Percentiles rank a stretch among this genome's conserved stretches.
phyloP scores from a whole-genome alignment of 2,888 invertebrate genomes.

The Eupelmus urozonus region DNA sequence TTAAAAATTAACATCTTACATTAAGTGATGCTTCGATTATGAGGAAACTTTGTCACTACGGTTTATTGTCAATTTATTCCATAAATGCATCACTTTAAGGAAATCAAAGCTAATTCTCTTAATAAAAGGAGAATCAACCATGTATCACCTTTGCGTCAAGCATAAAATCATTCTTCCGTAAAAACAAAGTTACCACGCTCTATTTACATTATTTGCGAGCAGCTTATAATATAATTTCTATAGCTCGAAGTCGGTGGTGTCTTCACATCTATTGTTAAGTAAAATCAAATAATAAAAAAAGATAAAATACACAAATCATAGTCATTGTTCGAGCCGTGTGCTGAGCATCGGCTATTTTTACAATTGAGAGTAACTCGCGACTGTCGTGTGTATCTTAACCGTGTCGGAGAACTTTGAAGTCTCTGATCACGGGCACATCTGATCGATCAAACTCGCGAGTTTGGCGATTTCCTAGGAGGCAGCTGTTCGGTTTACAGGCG shows the following conservation, averaged over 20 bases:
- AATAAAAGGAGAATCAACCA: too few species aligned
- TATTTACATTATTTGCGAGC: background rate
- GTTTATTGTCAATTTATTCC: conserved; percentile 26
- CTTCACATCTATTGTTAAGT: background rate
- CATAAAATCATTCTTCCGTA: background rate
- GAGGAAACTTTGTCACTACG: too few species aligned
- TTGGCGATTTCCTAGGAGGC: conserved; percentile 59
- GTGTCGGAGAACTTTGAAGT: background rate
- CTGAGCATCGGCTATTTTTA: background rate
- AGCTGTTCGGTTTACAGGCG: conserved; percentile 25
- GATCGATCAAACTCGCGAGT: conserved; percentile 56
- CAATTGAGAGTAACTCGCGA: conserved; percentile 33
- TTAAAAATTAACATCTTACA: background rate
- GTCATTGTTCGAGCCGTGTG: background rate
- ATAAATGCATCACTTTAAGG: conserved; percentile 35
- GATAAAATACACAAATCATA: conserved; percentile 11
- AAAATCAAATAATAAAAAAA: conserved; percentile 10
- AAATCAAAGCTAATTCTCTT: background rate
- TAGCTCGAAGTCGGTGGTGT: background rate
- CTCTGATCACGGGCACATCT: conserved; percentile 51
- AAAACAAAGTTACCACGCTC: background rate
- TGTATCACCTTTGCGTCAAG: too few species aligned
- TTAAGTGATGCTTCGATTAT: too few species aligned
- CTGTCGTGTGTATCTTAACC: background rate
- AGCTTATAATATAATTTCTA: background rate